These are phyloP conservation scores for Odontocerum albicorne DNA, from an alignment of 2,888 invertebrate genomes.

Conservation along the genomic window DNA sequence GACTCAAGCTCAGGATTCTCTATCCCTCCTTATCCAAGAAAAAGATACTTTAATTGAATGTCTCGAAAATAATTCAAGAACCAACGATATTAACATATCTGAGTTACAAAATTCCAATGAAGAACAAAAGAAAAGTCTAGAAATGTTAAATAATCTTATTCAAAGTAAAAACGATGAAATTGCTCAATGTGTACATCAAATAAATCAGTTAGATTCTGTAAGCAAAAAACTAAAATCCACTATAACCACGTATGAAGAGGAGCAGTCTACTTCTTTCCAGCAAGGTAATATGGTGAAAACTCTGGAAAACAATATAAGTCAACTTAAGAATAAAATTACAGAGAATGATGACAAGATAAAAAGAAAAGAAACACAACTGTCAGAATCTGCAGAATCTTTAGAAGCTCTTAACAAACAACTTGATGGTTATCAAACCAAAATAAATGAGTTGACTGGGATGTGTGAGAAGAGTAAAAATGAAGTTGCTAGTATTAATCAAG, in stretches of 20 bases:
- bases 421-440: conserved; percentile 44
- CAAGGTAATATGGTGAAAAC: conserved; percentile 56
- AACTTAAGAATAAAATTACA: conserved; percentile 48
- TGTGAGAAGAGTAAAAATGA: conserved; percentile 51
- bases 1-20: conserved; percentile 6
- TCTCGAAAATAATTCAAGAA: conserved; percentile 26
- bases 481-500: conserved; percentile 52
- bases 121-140: conserved; percentile 16
- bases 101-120: conserved; percentile 4
- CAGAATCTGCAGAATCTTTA: conserved; percentile 38
- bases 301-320: conserved; percentile 57
- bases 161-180: conserved; percentile 54
- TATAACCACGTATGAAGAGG: conserved; percentile 54
- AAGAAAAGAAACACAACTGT: conserved; percentile 43
- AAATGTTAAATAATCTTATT: conserved; percentile 36
- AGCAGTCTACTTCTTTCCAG: conserved; percentile 52
- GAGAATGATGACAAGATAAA: conserved; percentile 50
- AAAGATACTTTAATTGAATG: conserved; percentile 40
- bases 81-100: conserved; percentile 5
- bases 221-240: conserved; percentile 56
- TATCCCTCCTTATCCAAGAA: conserved; percentile 35
- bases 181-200: conserved; percentile 55
- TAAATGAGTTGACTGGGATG: conserved; percentile 49
- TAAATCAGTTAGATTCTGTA: conserved; percentile 57
- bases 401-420: conserved; percentile 10